Evolutionary conservation across 2,113 vertebrate species (phyloP), one percentile per base, ranked within the genome.

Genomic region (Cottus gobio): DNA sequence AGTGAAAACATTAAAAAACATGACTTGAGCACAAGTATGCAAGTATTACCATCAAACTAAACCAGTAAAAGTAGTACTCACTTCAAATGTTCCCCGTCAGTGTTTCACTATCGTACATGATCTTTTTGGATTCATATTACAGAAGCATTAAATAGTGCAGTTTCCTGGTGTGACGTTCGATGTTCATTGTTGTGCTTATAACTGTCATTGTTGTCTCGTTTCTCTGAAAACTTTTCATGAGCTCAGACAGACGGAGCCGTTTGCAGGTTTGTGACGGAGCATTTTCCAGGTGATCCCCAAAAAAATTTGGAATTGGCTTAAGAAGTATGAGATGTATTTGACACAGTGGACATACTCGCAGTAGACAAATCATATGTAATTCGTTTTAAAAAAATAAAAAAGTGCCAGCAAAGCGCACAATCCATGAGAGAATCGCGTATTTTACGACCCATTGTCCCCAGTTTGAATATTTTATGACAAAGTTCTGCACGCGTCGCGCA

Each of bases 391-490:
- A 48, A 48, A 20, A 3, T 7, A 46, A 46, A 3, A 42, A 18
- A 48, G 16, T 1, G 18, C 46, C 5, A 48, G 46, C 46, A 50
- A 22, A 22, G 46, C 18, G 46, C 46, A 50, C 46, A 22, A 12
- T 54, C 50, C 22, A 11, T 50, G 18, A 6, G 48, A 50, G 48
- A 22, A 50, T 50, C 48, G 18, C 7, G 50, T 12, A 24, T 54
- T 54, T 54, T 54, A 54, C 52, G 52, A 54, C 52, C 52, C 52
- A 54, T 54, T 54, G 52, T 54, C 52, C 52, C 52, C n/a, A 54
- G 52, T 54, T 54, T 54, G 52, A 5, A 54, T 54, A 12, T 54
- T 24, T 54, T 13, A 54, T 24, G 52, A 50, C 52, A 54, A 24
- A 54, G n/a, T 24, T 54, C 1, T 4, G 3, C 20, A 24, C 52